Base-by-base conservation (phyloP, 1,140 invertebrate species). In the Solenopsis invicta region DNA sequence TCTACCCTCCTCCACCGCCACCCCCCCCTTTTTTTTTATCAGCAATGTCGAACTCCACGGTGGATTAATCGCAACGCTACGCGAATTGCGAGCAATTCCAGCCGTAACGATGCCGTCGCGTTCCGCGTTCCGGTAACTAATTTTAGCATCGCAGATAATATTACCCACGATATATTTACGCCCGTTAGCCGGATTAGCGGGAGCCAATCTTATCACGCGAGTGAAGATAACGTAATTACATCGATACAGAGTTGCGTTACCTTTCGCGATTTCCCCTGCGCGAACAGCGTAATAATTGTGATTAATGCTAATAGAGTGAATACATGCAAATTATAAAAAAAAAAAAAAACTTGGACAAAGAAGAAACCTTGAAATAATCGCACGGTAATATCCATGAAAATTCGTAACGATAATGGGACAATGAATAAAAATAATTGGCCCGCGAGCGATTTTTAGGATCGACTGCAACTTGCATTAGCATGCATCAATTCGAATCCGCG, bases 291-390 rank as follows among this genome's bases (percentile, higher is more conserved):
- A 62, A 84, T 75, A 84, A 74, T 75, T 48, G 5, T 61, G 80
- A 84, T 74, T 74, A 61, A 72, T 81, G 37, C 78, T 81, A 81
- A 84, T 84, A 56, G 80, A 48, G 12, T 75, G 75, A 84, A 50
- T 24, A 37, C 50, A 10, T n/a, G 37, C 50, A 41, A 50, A 37
- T 37, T 69, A 24, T 24, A 12, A 2, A 13, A 56, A 56, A 56
- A 21, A 18, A 56, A 56, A 10, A 2, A 34, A 48, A 52, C 21
- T 12, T 50, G 4, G 24, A 0, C 10, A 4, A 18, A 21, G 45
- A 48, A 10, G 18, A 56, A n/a, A 37, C 0, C 4, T 8, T 41
- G 24, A 21, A 56, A 56, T 71, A 54, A 69, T 81, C 52, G 21
- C 34, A 16, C 10, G 50, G 16, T n/a, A 56, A 41, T n/a, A 16